Base-by-base conservation (phyloP, 1,140 invertebrate species). In the Drosophila cardini region DNA sequence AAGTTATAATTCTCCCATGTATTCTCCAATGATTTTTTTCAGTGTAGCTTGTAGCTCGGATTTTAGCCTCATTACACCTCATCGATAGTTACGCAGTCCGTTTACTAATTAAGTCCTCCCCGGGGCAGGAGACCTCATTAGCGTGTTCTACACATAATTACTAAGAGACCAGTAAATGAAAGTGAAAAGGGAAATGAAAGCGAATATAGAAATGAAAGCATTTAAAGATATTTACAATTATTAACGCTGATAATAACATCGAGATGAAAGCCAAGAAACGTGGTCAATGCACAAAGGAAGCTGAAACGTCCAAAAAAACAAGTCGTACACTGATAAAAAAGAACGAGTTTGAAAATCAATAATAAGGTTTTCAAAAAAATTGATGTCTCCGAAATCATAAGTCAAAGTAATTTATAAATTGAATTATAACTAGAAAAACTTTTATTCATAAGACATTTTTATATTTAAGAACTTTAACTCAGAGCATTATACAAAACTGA, bases 141-240 rank as follows among this genome's bases (percentile, higher is more conserved):
- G 79, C 63, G 83, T 42, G 50, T 68, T 52, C 61, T 65, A 48
- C 63, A 72, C 48, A 76, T 76, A 87, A 87, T 87, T 78, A 86
- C 68, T 60, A 74, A 40, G 15, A 40, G 45, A n/a, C n/a, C 36
- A 53, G 43, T 32, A 57, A 40, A 40, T 13, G 43, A 36, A 57
- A 26, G 21, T 26, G 30, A 53, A 34, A 61, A 50, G 40, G 36
- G 18, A 52, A 38, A 56, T 30, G 32, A 38, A 21, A 42, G 58
- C 16, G 63, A 71, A 36, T 62, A 62, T 45, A 75, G 50, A 38
- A 26, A 34, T 36, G 32, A 18, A 26, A 45, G 78, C 70, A 83
- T 87, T 83, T 57, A 82, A 79, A 76, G 69, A 72, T 50, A 73
- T 75, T 87, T 86, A 55, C 79, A 79, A 80, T 86, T 83, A 83